phyloP scores from a whole-genome alignment of 2,113 vertebrate species.

The Tetrax tetrax region DNA sequence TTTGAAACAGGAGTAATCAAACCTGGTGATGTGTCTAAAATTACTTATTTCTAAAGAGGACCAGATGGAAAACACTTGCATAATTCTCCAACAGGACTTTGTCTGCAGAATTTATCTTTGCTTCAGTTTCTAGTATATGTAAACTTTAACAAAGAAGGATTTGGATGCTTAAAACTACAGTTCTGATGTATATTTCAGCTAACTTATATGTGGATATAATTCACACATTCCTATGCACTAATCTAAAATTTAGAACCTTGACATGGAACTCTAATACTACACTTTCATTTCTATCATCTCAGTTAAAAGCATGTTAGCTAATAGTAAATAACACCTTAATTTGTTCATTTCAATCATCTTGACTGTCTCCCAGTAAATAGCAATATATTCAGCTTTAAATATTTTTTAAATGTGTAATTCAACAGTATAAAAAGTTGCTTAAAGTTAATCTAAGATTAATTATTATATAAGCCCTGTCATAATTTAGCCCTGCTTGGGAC shows the following conservation, averaged over 20 bases:
- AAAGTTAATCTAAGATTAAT: not conserved
- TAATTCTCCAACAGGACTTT: not conserved
- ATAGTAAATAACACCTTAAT: not conserved
- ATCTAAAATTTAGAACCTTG: not conserved
- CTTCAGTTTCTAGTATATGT: not conserved
- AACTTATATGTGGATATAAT: not conserved
- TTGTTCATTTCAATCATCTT: not conserved
- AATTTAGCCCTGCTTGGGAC: too few relatives aligned
- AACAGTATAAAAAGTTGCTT: not conserved
- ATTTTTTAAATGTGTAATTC: not conserved
- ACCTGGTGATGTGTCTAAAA: not conserved
- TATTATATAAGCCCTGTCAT: not conserved
- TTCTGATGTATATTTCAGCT: not conserved
- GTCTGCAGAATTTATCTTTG: not conserved
- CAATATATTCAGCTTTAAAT: not conserved
- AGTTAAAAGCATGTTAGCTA: not conserved
- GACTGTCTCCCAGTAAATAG: not conserved
- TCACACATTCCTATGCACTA: not conserved
- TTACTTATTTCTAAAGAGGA: not conserved
- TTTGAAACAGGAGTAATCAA: not conserved
- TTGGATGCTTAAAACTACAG: not conserved
- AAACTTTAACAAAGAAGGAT: not conserved
- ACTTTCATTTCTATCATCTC: not conserved
- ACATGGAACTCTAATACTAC: not conserved
- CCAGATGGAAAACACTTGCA: not conserved